Percentiles rank a stretch among this genome's conserved stretches.
Evolutionary conservation across 1,140 invertebrate genomes (phyloP).

Genomic region (Drosophila pseudoobscura): DNA sequence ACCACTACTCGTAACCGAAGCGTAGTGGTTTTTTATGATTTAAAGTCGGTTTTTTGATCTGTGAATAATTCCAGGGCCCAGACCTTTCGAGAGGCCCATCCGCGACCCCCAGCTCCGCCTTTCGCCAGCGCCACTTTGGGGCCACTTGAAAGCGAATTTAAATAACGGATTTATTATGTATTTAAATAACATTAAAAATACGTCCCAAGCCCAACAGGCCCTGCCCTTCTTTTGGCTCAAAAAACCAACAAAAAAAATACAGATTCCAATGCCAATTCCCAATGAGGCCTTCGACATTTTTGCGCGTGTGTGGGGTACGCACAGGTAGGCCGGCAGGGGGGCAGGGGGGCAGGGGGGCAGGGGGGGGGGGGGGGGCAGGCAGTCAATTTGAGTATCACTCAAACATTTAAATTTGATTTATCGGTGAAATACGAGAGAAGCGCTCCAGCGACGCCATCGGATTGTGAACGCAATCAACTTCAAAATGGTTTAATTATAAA

Average conservation of each 20-base stretch:
- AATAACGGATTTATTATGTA: constrained; percentile 46
- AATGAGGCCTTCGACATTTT: constrained; percentile 20
- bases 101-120: background rate
- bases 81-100: too few relatives aligned
- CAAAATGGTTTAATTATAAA: constrained; percentile 69
- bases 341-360: background rate
- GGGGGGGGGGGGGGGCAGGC: background rate
- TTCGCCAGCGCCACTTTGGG: too few relatives aligned
- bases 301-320: background rate
- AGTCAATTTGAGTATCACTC: constrained; percentile 61
- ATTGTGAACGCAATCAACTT: constrained; percentile 63
- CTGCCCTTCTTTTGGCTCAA: too few relatives aligned
- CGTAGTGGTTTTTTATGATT: too few relatives aligned
- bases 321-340: too few relatives aligned
- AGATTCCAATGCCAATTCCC: constrained; percentile 16
- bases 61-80: too few relatives aligned
- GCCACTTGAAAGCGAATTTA: constrained; percentile 1
- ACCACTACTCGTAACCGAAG: too few relatives aligned
- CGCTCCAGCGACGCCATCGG: constrained; percentile 1
- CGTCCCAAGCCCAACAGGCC: constrained; percentile 12
- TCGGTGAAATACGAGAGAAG: constrained; percentile 13
- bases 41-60: too few relatives aligned
- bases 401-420: constrained; percentile 73
- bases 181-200: constrained; percentile 61
- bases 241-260: background rate